Evolutionary conservation across 1,140 invertebrate species (phyloP).

Genomic region (Drosophila pallidifrons): DNA sequence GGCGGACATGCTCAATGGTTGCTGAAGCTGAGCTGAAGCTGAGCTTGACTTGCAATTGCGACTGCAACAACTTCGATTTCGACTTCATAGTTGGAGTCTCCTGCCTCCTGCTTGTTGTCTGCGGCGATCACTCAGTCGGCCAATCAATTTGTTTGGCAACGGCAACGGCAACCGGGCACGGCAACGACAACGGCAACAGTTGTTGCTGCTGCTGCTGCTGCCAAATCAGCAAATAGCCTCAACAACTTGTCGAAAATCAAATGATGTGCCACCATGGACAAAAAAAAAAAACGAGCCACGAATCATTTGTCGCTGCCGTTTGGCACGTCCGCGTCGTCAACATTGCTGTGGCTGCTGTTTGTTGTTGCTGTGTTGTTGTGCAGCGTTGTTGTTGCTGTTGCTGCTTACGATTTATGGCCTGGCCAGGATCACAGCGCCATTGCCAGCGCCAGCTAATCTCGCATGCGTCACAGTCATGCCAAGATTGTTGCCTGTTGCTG

Average conservation of each 20-base stretch:
- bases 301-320: conserved; percentile 76
- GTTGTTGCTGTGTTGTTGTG: conserved; percentile 21
- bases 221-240: conserved; percentile 81
- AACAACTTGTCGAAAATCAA: conserved; percentile 83
- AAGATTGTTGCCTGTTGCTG: conserved; percentile 38
- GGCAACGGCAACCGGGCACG: conserved; percentile 27
- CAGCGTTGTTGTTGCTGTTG: conserved; percentile 7
- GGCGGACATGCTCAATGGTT: conserved; percentile 49
- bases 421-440: conserved; percentile 77
- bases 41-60: conserved; percentile 3
- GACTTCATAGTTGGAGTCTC: neutral
- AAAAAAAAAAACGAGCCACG: conserved; percentile 56
- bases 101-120: conserved; percentile 1
- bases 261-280: conserved; percentile 73
- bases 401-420: conserved; percentile 74
- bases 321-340: conserved; percentile 78
- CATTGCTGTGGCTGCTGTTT: conserved; percentile 24
- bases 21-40: neutral
- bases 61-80: conserved; percentile 3
- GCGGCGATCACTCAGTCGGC: conserved; percentile 58
- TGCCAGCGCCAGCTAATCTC: conserved; percentile 74
- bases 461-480: conserved; percentile 76
- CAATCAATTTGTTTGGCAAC: conserved; percentile 75
- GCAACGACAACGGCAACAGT: conserved; percentile 30
- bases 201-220: conserved; percentile 41